Evolutionary conservation across 1,140 invertebrate species (phyloP), one percentile per base, ranked within the genome.

Genomic region (Zophobas atratus): DNA sequence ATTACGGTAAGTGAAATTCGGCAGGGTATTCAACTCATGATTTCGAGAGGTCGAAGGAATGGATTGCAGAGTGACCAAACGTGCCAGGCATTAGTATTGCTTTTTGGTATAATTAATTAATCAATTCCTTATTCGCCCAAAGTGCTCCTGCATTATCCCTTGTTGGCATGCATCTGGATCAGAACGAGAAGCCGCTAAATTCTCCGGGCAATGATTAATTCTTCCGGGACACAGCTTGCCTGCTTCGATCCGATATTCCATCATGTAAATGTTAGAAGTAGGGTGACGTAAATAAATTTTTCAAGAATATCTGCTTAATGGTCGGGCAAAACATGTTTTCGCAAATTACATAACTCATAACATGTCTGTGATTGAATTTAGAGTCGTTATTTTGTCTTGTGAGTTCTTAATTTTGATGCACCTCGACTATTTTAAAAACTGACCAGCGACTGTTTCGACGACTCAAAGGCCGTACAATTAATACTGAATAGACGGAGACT

Each of bases 71-170:
- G 39, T 73, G 71, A 73, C 71, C 71, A 73, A 73, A 73, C 71
- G 71, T 73, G 71, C 71, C 35, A 53, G 41, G 71, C 71, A 73
- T 73, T 56, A 73, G 49, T 73, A 73, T 73, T 56, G 71, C 71
- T 38, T 73, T 56, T 51, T 56, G 49, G 71, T 73, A 56, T 73
- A 73, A 73, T 73, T 73, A 73, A 73, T 73, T 73, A 73, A 73
- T 73, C 71, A 73, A 55, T 73, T 73, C 71, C 71, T 73, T 73
- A 73, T 46, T 73, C 71, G 71, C 71, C 49, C 55, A 73, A 73
- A 73, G 71, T 73, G 71, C 71, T 73, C 71, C 32, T 73, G 71
- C 51, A 73, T 73, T 73, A 73, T 73, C 71, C 71, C 71, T 55
- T 56, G 71, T 73, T 73, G 71, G 71, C 71, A 73, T 73, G 71